A percentile compares a stretch with the other conserved stretches of the same genome.
Evolutionary conservation across 2,888 invertebrate genomes (phyloP).

Genomic region (Pocota personata): DNA sequence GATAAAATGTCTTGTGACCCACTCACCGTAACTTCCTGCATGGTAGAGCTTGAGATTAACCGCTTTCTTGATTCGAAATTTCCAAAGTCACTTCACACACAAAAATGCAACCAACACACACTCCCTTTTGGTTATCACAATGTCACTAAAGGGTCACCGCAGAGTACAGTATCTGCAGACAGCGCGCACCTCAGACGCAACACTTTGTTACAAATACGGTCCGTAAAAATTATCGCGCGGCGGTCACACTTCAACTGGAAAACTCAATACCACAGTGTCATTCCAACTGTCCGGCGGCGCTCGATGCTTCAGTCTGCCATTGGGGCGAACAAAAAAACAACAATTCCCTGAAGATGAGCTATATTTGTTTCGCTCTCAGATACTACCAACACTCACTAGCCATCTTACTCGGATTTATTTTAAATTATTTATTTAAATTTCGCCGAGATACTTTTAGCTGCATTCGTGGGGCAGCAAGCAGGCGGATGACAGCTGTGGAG

Average conservation of each 20-base stretch:
- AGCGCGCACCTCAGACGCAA: constrained; percentile 13
- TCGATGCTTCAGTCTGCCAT: constrained; percentile 55
- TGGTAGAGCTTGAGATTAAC: constrained; percentile 8
- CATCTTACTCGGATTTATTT: constrained; percentile 35
- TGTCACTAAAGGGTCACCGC: constrained; percentile 8
- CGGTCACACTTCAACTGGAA: constrained; percentile 72
- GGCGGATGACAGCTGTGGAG: constrained; percentile 49
- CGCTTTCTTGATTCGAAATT: background rate
- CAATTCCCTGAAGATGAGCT: background rate
- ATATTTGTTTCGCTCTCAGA: constrained; percentile 17
- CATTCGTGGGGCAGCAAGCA: constrained; percentile 35
- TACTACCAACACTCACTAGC: background rate
- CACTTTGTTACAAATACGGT: background rate
- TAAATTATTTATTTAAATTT: constrained; percentile 31
- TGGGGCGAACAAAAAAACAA: constrained; percentile 14
- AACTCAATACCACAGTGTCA: constrained; percentile 61
- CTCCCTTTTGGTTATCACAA: background rate
- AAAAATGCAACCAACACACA: background rate
- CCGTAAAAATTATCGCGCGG: constrained; percentile 48
- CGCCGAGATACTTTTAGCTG: constrained; percentile 58
- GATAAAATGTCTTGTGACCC: constrained; percentile 1
- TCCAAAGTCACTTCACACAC: no score
- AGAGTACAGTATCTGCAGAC: background rate
- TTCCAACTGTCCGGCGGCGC: constrained; percentile 67
- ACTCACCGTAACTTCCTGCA: constrained; percentile 70